Evolutionary conservation across 2,797 vertebrate species (phyloP), one percentile per base, ranked within the genome.

Genomic region (Anabas testudineus): DNA sequence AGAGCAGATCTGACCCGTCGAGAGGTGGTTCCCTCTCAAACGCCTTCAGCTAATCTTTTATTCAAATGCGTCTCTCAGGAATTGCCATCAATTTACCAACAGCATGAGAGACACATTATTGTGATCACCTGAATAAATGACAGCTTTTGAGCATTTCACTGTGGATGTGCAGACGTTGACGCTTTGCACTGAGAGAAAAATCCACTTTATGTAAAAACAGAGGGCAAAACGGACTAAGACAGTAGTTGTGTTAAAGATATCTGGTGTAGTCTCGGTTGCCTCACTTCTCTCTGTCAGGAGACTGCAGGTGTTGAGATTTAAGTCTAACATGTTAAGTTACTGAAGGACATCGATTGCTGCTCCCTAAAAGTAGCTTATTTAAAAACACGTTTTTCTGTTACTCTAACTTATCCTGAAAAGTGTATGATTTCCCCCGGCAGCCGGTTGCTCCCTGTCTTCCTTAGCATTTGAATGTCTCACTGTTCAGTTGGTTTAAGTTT

Each of bases 1-100:
- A 78, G 65, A 76, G 62, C 5, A 3, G 61, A 54, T 77, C 45
- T 57, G 7, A 69, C 36, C 58, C 34, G 28, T 28, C 13, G 16
- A 60, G 24, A 26, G 36, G 13, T 59, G 30, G 39, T 43, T n/a
- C n/a, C 10, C 4, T 53, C 34, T 41, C 28, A 0, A 66, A 58
- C 16, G 19, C 2, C 14, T 39, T 43, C 9, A n/a, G 43, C 5
- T 62, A 60, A 56, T 21, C 7, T 22, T 67, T 51, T 47, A n/a
- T 71, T 61, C 16, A 46, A 4, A 32, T 21, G 30, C n/a, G 30
- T 18, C 0, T 48, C 14, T 36, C 1, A 2, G 5, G 51, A 54
- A 54, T 28, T 55, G 5, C 48, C 7, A 9, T 52, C 46, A 47
- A 10, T 47, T 69, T 7, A 43, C 15, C 7, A 7, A 7, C 6